Percentiles rank a stretch among this genome's conserved stretches.
These are phyloP conservation scores for Xiphophorus maculatus DNA, from an alignment of 2,113 vertebrate genomes.

Conservation along the genomic window DNA sequence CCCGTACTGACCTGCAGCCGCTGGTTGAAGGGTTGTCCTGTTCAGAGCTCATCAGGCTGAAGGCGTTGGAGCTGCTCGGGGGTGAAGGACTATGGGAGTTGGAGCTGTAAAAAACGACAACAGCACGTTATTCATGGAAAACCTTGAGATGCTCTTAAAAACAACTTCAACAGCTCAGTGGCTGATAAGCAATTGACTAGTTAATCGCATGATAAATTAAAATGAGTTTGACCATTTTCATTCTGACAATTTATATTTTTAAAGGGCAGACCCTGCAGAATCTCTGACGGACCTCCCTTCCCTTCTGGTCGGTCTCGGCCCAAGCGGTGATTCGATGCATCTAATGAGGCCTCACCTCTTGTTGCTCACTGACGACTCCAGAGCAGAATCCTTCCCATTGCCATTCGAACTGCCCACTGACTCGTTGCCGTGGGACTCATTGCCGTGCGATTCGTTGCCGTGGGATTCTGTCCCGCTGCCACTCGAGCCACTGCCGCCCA, in stretches of 20 bases:
- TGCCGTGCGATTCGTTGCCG: slow-evolving; percentile 82
- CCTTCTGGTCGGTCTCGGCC: slow-evolving; percentile 37
- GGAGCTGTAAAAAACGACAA: slow-evolving; percentile 69
- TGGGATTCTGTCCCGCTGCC: slow-evolving; percentile 86
- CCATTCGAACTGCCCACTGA: slow-evolving; percentile 79
- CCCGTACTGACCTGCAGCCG: slow-evolving; percentile 86
- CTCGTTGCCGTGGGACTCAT: slow-evolving; percentile 84
- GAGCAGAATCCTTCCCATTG: slow-evolving; percentile 83
- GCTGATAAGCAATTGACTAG: too few relatives aligned
- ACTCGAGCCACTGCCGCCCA: slow-evolving; percentile 84
- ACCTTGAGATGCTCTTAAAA: too few relatives aligned
- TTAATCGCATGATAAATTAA: too few relatives aligned
- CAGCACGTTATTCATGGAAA: slow-evolving; percentile 20
- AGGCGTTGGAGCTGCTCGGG: slow-evolving; percentile 85
- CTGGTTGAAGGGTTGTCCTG: slow-evolving; percentile 89
- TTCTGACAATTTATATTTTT: too few relatives aligned
- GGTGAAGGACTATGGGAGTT: slow-evolving; percentile 83
- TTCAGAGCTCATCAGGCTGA: slow-evolving; percentile 87
- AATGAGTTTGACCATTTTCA: too few relatives aligned
- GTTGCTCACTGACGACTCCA: slow-evolving; percentile 81
- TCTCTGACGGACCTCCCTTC: slow-evolving; percentile 52
- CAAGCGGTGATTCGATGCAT: slow-evolving; percentile 8
- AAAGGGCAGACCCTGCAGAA: slow-evolving; percentile 15
- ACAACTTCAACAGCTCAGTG: too few relatives aligned
- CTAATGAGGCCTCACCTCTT: slow-evolving; percentile 82